Evolutionary conservation across 35 echinoderm and acorn worm species (phyloP), one percentile per base, ranked within the genome.

Genomic region (Lytechinus pictus): DNA sequence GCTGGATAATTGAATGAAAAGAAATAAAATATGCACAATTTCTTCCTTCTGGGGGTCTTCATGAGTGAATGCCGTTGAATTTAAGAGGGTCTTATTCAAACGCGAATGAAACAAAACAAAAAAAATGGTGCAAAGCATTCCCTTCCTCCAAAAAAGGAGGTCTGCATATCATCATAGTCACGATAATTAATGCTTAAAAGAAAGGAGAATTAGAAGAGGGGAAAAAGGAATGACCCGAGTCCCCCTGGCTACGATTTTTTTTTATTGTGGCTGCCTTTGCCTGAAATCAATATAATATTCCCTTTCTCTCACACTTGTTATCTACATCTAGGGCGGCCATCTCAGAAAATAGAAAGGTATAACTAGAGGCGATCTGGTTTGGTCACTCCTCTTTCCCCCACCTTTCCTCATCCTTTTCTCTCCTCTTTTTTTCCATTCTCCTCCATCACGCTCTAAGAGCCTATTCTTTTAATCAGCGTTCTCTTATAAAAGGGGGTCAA

Each of bases 261-360:
- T 79, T 79, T 79, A 79, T 79, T 79, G 66, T 79, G 66, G 19
- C 16, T 24, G 66, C 21, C 19, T 79, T 79, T 24, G 24, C 21
- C 66, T 7, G 66, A 16, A n/a, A 79, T 79, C 66, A 79, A 79
- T 79, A 79, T 79, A 79, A 79, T 79, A 79, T 79, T 79, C 61
- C 16, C 19, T 24, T 6, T 24, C 14, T 24, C 66, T 79, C 19
- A 24, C 66, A 16, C 12, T 24, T 79, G 19, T 79, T 79, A 79
- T 79, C 66, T 79, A 79, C 21, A 79, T 79, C 66, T 79, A 79
- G 66, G 19, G 66, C 66, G 66, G 66, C 66, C 66, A 79, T 79
- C 66, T 5, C 12, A 79, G 66, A 79, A 79, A 79, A 79, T 79
- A 79, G 66, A 79, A 79, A 79, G n/a, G 66, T 79, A 79, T 79